Base-by-base conservation (phyloP, 2,888 invertebrate species). In the Fragum fragum region DNA sequence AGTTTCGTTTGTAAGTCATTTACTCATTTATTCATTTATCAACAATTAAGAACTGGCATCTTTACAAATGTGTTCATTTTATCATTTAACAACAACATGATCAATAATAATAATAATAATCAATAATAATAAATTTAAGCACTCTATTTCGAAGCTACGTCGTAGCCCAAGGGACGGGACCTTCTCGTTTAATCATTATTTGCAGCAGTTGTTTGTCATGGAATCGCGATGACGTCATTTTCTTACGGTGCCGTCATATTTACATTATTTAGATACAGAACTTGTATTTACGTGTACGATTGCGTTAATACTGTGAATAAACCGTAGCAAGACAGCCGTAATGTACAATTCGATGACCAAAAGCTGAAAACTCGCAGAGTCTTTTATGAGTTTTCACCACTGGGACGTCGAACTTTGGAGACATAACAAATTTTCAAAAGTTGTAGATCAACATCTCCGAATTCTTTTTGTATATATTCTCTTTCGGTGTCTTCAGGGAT, bases 61-160 rank as follows among this genome's bases (percentile, higher is more conserved):
- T 66, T 66, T 23, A 66, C 66, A 66, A 66, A 39, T 47, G 36
- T 66, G 29, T 39, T 42, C 9, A 23, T 66, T 26, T 36, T n/a
- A 66, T 42, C 66, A 66, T 42, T 66, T 66, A 66, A 66, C 66
- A 66, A 66, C 66, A 66, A 66, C 36, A 42, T 66, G n/a, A n/a
- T 47, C 47, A 47, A 47, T 47, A 66, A n/a, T 42, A 42, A 42
- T 42, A 42, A 66, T 39, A 39, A 66, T 42, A 42, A 66, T 66
- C 21, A 66, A 21, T 23, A 66, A 42, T 42, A 66, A 66, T 36
- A 66, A 66, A 32, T 66, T 42, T 42, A 66, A 66, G 66, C 66
- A 66, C 66, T 66, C 66, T 66, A 23, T 39, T 66, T 42, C 21
- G 42, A 23, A 36, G 42, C 66, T 66, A 66, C 66, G 23, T 18